Evolutionary conservation across 2,888 invertebrate genomes (phyloP).

Genomic region (Eurytoma adleriae): DNA sequence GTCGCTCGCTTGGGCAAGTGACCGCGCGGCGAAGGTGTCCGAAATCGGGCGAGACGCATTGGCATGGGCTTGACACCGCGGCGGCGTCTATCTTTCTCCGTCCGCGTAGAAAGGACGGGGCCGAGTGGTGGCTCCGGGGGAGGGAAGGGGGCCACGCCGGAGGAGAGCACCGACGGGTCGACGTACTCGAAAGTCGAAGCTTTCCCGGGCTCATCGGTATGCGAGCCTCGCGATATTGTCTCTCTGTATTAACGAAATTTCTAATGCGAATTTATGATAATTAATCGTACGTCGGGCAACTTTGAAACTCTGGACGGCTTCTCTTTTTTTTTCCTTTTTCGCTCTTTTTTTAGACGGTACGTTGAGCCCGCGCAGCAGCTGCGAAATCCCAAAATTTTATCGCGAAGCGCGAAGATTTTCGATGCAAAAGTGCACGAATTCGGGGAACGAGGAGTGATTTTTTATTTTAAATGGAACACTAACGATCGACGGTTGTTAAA

Average conservation of each 20-base stretch:
- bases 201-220: conserved; percentile 69
- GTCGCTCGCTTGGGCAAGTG: neutral
- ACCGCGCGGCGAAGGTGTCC: neutral
- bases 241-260: conserved; percentile 68
- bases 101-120: conserved; percentile 14
- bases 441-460: no score
- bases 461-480: no score
- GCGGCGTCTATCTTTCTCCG: neutral
- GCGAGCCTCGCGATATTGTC: conserved; percentile 64
- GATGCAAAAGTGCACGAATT: no score
- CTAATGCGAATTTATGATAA: conserved; percentile 71
- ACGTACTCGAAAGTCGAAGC: conserved; percentile 73
- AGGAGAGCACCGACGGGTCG: conserved; percentile 62
- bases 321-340: neutral
- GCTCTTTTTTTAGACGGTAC: neutral
- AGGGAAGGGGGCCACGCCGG: neutral
- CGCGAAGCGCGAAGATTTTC: no score
- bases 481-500: no score
- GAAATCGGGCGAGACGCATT: conserved; percentile 27
- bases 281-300: conserved; percentile 48
- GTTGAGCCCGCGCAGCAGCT: neutral
- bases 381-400: no score
- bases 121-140: neutral
- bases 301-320: neutral
- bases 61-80: conserved; percentile 14